A percentile compares a stretch with the other conserved stretches of the same genome.
Evolutionary conservation across 1,140 invertebrate genomes (phyloP).

Genomic region (Sminthurides bifidus): DNA sequence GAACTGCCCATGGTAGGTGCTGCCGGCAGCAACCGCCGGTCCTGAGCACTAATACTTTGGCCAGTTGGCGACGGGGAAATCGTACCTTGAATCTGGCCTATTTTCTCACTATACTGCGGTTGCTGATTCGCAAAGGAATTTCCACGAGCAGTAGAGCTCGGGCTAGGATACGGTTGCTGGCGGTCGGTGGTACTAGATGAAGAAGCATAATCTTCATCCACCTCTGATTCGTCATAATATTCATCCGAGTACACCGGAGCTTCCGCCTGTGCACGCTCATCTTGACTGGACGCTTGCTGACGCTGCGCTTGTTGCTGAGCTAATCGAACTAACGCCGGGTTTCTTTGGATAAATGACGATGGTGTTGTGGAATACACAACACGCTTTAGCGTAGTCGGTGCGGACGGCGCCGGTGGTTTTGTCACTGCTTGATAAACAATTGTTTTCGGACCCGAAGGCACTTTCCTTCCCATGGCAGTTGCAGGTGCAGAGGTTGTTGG

Average conservation of each 20-base stretch:
- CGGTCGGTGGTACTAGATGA: constrained; percentile 1
- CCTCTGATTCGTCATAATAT: constrained; percentile 22
- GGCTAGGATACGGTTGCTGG: constrained; percentile 3
- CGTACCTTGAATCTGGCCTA: no score
- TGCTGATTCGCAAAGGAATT: no score
- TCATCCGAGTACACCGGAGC: constrained; percentile 14
- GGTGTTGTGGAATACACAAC: background rate
- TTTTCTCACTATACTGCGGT: background rate
- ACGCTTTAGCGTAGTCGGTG: background rate
- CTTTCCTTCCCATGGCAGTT: constrained; percentile 26
- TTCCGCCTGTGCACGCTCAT: constrained; percentile 10
- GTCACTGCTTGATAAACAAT: constrained; percentile 17
- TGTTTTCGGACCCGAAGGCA: constrained; percentile 29
- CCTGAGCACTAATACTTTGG: background rate
- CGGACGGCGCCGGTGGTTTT: constrained; percentile 4
- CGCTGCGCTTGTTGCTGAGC: background rate
- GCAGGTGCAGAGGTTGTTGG: constrained; percentile 22
- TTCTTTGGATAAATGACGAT: background rate
- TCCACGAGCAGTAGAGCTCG: background rate
- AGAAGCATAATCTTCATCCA: constrained; percentile 5
- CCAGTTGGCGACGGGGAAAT: no score
- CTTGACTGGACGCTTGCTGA: constrained; percentile 16
- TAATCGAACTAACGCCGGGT: background rate
- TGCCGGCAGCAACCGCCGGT: no score
- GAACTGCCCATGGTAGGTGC: no score